Conservation (phyloP, 2,888 invertebrate species). For the Megaustenia siamemsis region DNA sequence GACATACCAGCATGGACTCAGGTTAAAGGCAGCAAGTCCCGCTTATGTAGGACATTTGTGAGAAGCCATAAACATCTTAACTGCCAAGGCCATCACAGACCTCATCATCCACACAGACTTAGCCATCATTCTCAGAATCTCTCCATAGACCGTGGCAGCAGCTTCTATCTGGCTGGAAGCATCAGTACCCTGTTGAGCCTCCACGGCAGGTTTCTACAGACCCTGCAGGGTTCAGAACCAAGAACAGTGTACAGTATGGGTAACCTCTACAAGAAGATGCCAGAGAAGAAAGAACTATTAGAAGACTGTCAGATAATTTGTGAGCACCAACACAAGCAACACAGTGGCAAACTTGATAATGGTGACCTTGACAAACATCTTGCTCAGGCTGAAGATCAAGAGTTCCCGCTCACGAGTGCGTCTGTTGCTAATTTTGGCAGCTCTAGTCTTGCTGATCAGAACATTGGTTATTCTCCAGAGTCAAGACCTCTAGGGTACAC, state of each 20-base stretch:
- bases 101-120: neutral
- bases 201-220: constrained; percentile 27
- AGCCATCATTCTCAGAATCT: constrained; percentile 7
- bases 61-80: neutral
- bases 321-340: neutral
- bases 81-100: neutral
- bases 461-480: neutral
- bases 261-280: neutral
- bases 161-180: constrained; percentile 41
- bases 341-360: neutral
- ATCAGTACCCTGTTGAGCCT: constrained; percentile 34
- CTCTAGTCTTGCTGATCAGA: neutral
- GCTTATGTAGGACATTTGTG: neutral
- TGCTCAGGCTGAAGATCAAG: neutral
- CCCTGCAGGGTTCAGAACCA: neutral
- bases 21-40: neutral
- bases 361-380: neutral
- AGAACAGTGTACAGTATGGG: neutral
- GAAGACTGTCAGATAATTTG: neutral
- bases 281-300: too few relatives aligned
- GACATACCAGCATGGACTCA: constrained; percentile 28
- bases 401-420: neutral
- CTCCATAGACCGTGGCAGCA: constrained; percentile 23
- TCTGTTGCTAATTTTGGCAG: neutral
- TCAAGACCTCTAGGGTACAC: constrained; percentile 14